Evolutionary conservation across 2,113 vertebrate species (phyloP).

Genomic region (Oceanodroma tethys): DNA sequence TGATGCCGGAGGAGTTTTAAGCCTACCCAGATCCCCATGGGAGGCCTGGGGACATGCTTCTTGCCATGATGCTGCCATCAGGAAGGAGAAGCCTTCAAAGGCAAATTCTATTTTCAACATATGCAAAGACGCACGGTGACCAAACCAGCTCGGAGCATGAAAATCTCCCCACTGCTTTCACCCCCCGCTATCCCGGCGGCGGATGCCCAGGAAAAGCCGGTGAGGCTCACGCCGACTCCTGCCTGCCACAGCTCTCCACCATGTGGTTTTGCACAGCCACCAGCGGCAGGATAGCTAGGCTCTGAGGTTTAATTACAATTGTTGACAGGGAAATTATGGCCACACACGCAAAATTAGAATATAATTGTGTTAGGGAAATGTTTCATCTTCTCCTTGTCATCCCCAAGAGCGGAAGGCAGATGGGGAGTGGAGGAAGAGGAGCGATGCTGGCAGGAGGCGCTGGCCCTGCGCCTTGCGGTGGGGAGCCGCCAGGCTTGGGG

Average conservation of each 20-base stretch:
- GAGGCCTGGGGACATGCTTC: neutral
- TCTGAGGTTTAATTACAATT: neutral
- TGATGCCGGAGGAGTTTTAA: neutral
- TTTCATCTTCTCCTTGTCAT: neutral
- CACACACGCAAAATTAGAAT: neutral
- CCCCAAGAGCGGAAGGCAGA: neutral
- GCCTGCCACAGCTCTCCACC: neutral
- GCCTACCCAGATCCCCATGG: fast-evolving
- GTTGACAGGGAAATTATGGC: neutral
- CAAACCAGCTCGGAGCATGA: neutral
- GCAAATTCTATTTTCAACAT: neutral
- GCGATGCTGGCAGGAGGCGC: neutral
- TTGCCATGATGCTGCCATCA: neutral
- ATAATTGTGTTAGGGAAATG: neutral
- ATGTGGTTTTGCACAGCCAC: neutral
- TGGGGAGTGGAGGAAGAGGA: neutral
- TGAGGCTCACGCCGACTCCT: fast-evolving
- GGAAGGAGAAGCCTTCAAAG: neutral
- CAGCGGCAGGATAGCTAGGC: neutral
- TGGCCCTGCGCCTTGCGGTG: neutral
- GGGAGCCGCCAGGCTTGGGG: neutral
- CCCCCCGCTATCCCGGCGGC: fast-evolving
- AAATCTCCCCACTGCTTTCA: neutral
- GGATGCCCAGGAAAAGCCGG: neutral
- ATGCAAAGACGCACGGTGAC: neutral